Conservation (phyloP, 2,113 vertebrate genomes). For the Andinoacara biseriatus region DNA sequence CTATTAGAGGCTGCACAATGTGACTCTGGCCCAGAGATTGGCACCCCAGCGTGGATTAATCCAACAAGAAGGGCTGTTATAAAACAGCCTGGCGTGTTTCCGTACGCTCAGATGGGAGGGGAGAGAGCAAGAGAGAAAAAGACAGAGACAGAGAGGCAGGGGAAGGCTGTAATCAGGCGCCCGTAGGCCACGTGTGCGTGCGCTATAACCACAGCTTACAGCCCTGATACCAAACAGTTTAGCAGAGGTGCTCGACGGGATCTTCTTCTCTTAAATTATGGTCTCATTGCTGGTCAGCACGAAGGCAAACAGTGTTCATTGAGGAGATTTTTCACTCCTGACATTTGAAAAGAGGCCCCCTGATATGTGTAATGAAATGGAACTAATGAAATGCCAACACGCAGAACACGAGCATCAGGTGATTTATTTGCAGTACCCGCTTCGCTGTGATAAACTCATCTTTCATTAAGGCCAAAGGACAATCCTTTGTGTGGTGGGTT, state of each 20-base stretch:
- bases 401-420: slow-evolving; percentile 43
- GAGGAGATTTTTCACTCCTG: slow-evolving; percentile 37
- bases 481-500: slow-evolving; percentile 12
- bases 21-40: slow-evolving; percentile 40
- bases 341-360: slow-evolving; percentile 39
- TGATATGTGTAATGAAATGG: slow-evolving; percentile 57
- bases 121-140: not conserved
- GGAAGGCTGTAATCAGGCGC: slow-evolving; percentile 22
- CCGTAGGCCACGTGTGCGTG: slow-evolving; percentile 29
- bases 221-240: slow-evolving; percentile 20
- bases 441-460: slow-evolving; percentile 38
- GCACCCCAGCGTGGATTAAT: slow-evolving; percentile 57
- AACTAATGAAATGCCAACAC: slow-evolving; percentile 60
- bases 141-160: slow-evolving; percentile 18
- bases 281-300: not conserved
- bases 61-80: slow-evolving; percentile 57
- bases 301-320: not conserved
- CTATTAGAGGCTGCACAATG: slow-evolving; percentile 27
- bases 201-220: slow-evolving; percentile 35
- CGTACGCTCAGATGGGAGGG: slow-evolving; percentile 9
- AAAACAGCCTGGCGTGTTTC: slow-evolving; percentile 60
- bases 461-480: slow-evolving; percentile 30
- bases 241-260: slow-evolving; percentile 30
- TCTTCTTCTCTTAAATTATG: slow-evolving; percentile 19
- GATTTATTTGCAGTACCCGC: slow-evolving; percentile 48